Evolutionary conservation across 2,888 invertebrate species (phyloP).

Genomic region (Carcina quercana): DNA sequence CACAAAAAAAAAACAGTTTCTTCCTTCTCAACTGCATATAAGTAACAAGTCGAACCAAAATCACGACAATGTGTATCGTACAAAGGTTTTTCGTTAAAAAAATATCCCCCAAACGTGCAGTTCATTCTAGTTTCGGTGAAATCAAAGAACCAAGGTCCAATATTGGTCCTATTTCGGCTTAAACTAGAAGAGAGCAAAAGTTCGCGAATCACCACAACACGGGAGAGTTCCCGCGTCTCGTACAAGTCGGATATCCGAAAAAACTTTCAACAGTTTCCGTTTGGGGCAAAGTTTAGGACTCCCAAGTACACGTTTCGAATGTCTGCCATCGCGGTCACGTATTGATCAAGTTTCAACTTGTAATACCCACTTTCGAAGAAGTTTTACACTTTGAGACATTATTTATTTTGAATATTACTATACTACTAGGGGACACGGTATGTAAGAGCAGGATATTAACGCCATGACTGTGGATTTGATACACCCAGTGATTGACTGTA

Average conservation of each 20-base stretch:
- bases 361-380: neutral
- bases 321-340: neutral
- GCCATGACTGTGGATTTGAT: no score
- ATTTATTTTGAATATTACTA: conserved; percentile 5
- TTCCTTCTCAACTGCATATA: no score
- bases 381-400: neutral
- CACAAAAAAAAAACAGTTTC: no score
- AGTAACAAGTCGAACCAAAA: no score
- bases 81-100: no score
- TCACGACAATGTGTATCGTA: no score
- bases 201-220: conserved; percentile 3
- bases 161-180: no score
- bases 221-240: neutral
- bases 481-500: no score
- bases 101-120: no score
- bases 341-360: conserved; percentile 1
- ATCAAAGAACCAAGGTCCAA: no score
- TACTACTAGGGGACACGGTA: conserved; percentile 8
- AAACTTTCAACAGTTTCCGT: conserved; percentile 1
- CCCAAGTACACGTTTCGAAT: neutral
- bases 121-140: no score
- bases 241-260: conserved; percentile 4
- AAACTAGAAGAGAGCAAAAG: conserved; percentile 2
- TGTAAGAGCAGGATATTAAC: no score
- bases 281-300: neutral